Evolutionary conservation across 2,113 vertebrate species (phyloP), one percentile per base, ranked within the genome.

Genomic region (Platysternon megacephalum): DNA sequence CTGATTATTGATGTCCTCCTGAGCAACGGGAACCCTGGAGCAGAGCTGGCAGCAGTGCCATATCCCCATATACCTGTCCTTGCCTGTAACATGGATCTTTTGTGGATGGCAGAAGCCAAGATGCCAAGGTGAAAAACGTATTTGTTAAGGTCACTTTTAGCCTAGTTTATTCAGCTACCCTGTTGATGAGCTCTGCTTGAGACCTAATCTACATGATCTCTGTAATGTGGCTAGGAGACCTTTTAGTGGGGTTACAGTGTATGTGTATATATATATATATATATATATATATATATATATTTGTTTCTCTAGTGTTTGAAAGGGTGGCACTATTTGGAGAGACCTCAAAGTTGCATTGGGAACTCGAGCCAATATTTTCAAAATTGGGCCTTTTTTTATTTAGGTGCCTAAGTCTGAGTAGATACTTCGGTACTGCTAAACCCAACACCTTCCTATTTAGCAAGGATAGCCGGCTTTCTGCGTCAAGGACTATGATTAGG

Each of bases 61-160:
- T 99, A 99, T 86, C 99, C 99, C 72, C 99, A 99, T 68, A 98
- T 99, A 46, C 99, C 99, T 0, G 81, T 99, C 72, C 97, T 99
- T 65, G 99, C 99, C 89, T 99, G 99, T 96, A 99, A 99, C 98
- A 99, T 99, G 99, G 99, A 99, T 96, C 99, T 99, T 81, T 97
- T 99, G 88, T 99, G 99, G 99, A 99, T 99, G 99, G 99, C 99
- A 0, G 99, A 99, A 97, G 99, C 99, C 29, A 99, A 98, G 97
- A 99, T 98, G 98, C 99, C 99, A 84, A 99, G 99, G 99, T 99
- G 82, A 98, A 96, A 80, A 88, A 8, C 91, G 72, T 0, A 0
- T 3, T 17, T 53, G 35, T 1, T 46, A 46, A 28, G 74, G 0
- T 24, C 92, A 86, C 21, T 26, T 83, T 79, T 88, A 48, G 56